Evolutionary conservation across 1,140 invertebrate genomes (phyloP).

Genomic region (Phymorhynchus buccinoides): DNA sequence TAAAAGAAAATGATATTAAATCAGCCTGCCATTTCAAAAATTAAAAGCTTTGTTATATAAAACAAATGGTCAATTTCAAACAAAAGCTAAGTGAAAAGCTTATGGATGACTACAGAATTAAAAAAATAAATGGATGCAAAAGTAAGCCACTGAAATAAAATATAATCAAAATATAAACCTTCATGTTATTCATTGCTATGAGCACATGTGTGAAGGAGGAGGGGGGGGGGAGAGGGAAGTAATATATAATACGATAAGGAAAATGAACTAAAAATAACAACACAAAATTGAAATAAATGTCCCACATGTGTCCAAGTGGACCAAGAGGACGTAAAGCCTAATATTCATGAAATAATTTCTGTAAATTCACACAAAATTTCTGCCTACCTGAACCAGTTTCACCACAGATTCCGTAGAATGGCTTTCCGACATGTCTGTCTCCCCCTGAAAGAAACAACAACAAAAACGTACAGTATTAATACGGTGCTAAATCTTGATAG

Average conservation of each 20-base stretch:
- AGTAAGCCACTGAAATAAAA: too few species aligned
- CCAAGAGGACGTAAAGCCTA: background rate
- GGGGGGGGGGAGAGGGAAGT: too few species aligned
- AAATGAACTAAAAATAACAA: background rate
- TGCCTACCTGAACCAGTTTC: slow-evolving; percentile 37
- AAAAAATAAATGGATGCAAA: background rate
- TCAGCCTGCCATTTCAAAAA: background rate
- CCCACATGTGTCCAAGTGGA: too few species aligned
- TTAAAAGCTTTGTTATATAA: too few species aligned
- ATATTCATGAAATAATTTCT: background rate
- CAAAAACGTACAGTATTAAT: too few species aligned
- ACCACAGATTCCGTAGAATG: slow-evolving; percentile 32
- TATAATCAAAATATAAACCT: too few species aligned
- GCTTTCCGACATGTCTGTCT: slow-evolving; percentile 29
- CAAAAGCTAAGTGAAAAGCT: background rate
- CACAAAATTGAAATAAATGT: background rate
- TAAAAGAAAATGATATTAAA: background rate
- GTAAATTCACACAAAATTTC: too few species aligned
- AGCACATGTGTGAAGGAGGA: background rate
- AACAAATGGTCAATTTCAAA: background rate
- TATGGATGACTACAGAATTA: background rate
- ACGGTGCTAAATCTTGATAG: too few species aligned
- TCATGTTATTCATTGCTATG: too few species aligned
- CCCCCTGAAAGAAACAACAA: slow-evolving; percentile 29
- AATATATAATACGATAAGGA: background rate